Conservation (phyloP, 2,113 vertebrate genomes). For the Anseranas semipalmata region DNA sequence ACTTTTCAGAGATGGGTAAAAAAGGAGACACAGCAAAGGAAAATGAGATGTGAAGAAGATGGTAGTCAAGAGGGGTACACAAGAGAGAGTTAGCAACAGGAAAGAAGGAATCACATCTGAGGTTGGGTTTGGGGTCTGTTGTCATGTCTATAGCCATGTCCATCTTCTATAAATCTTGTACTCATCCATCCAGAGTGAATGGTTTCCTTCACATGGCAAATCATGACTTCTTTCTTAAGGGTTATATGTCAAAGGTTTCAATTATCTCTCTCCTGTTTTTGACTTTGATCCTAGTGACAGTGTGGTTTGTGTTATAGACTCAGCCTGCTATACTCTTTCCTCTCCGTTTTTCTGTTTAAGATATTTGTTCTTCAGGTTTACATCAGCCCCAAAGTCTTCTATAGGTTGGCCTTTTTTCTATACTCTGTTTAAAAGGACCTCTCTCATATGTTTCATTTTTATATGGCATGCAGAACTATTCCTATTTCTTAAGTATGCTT, state of each 20-base stretch:
- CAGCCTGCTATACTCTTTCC: background rate
- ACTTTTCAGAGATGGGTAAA: background rate
- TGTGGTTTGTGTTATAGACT: background rate
- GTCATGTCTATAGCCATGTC: background rate
- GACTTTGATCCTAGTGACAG: background rate
- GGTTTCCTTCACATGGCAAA: background rate
- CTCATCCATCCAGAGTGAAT: background rate
- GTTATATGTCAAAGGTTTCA: background rate
- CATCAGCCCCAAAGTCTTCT: background rate
- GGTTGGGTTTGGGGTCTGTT: background rate
- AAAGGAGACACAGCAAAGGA: background rate
- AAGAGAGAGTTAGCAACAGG: background rate
- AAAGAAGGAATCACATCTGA: background rate
- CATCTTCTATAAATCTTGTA: background rate
- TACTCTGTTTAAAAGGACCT: background rate
- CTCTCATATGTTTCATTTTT: background rate
- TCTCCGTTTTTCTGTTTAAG: background rate
- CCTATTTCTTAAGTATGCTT: background rate
- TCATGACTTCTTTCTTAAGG: background rate
- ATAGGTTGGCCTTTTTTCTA: background rate
- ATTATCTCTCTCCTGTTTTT: background rate
- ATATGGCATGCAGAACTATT: background rate
- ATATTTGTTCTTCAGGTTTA: constrained; percentile 2
- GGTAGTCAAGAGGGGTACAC: background rate
- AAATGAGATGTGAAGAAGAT: background rate